A percentile compares a stretch with the other conserved stretches of the same genome.
These are phyloP conservation scores for Argya squamiceps DNA, from an alignment of 2,797 vertebrate genomes.

Conservation along the genomic window DNA sequence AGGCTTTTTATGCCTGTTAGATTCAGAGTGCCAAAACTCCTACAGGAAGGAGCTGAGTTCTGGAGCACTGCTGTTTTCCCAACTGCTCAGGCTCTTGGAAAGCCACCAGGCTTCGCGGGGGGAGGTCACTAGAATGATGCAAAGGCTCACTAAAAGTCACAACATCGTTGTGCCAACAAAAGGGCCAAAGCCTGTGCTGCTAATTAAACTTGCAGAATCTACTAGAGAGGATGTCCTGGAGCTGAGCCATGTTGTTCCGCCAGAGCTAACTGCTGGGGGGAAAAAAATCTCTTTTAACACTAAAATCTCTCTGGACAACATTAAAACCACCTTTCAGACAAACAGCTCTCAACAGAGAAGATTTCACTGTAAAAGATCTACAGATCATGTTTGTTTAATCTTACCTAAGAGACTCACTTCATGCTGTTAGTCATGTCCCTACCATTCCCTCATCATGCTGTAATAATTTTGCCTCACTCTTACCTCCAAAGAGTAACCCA, in stretches of 20 bases:
- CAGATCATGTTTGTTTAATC: not conserved
- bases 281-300: not conserved
- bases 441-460: not conserved
- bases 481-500: not conserved
- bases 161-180: not conserved
- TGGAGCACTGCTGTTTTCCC: not conserved
- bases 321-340: not conserved
- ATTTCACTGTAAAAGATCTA: not conserved
- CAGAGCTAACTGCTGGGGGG: not conserved
- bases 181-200: not conserved
- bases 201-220: constrained; percentile 40
- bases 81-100: constrained; percentile 30
- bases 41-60: not conserved
- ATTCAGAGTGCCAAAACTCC: not conserved
- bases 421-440: not conserved
- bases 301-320: not conserved
- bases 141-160: not conserved
- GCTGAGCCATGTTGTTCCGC: constrained; percentile 7
- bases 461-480: not conserved
- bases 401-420: not conserved
- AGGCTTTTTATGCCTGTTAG: not conserved
- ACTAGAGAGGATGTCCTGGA: constrained; percentile 25
- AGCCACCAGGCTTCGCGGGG: not conserved
- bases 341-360: not conserved
- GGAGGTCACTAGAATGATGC: not conserved